A percentile compares a stretch with the other conserved stretches of the same genome.
Evolutionary conservation across 2,113 vertebrate species (phyloP).

Genomic region (Machaerirhynchus nigripectus): DNA sequence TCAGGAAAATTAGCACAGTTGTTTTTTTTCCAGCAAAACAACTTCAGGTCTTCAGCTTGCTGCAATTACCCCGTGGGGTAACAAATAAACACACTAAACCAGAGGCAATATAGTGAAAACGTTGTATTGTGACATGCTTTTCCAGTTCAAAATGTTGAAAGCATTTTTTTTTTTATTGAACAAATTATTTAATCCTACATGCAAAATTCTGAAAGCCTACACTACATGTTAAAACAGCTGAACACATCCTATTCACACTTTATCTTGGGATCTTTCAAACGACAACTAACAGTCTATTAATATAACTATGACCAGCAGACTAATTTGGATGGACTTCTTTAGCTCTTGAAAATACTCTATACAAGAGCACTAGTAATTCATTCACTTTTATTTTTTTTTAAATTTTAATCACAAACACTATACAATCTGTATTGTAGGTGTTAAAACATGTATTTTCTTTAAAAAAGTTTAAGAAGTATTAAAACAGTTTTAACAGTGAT

Average conservation of each 20-base stretch:
- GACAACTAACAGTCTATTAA: slow-evolving; percentile 76
- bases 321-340: slow-evolving; percentile 67
- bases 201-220: slow-evolving; percentile 81
- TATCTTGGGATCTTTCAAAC: slow-evolving; percentile 77
- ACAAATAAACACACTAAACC: slow-evolving; percentile 74
- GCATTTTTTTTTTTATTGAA: slow-evolving; percentile 77
- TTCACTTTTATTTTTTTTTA: slow-evolving; percentile 57
- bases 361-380: slow-evolving; percentile 72
- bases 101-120: slow-evolving; percentile 72
- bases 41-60: not conserved
- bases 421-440: slow-evolving; percentile 67
- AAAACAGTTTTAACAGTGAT: slow-evolving; percentile 74
- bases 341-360: slow-evolving; percentile 73
- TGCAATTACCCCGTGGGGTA: slow-evolving; percentile 6
- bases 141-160: slow-evolving; percentile 78
- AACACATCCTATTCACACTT: slow-evolving; percentile 85
- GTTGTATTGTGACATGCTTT: slow-evolving; percentile 80
- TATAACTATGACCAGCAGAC: slow-evolving; percentile 77
- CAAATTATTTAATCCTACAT: slow-evolving; percentile 85
- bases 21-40: slow-evolving; percentile 16
- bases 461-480: slow-evolving; percentile 76
- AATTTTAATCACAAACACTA: slow-evolving; percentile 77
- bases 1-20: not conserved
- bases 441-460: slow-evolving; percentile 74
- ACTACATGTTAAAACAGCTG: slow-evolving; percentile 81